Evolutionary conservation across 2,797 vertebrate genomes (phyloP).

Genomic region (Leptatherina wallacei): DNA sequence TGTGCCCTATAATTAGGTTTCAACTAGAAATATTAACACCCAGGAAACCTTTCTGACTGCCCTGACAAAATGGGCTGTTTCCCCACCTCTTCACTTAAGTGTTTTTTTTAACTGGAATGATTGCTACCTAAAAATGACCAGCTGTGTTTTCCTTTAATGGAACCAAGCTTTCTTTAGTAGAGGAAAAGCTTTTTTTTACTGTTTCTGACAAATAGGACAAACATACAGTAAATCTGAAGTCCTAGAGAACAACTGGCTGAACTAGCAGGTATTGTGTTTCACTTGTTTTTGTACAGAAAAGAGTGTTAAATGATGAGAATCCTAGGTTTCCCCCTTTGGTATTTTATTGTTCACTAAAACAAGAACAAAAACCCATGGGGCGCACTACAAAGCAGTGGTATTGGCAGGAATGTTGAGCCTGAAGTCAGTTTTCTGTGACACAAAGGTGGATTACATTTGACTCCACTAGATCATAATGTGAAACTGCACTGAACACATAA

Average conservation of each 20-base stretch:
- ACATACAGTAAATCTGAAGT: background rate
- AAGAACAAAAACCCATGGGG: background rate
- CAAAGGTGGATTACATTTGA: no score
- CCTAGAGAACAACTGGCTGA: conserved; percentile 18
- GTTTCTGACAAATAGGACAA: conserved; percentile 46
- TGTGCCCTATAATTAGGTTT: conserved; percentile 21
- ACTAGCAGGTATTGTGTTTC: conserved; percentile 38
- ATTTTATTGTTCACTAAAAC: background rate
- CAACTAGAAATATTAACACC: conserved; percentile 22
- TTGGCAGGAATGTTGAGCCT: background rate
- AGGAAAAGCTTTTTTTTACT: conserved; percentile 24
- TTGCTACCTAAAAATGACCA: conserved; percentile 18
- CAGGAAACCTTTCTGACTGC: conserved; percentile 4
- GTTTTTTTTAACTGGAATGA: conserved; percentile 12
- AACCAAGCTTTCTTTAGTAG: conserved; percentile 30
- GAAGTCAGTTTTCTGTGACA: background rate
- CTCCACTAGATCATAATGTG: no score
- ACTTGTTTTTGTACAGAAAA: conserved; percentile 25
- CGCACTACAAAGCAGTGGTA: background rate
- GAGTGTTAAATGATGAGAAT: conserved; percentile 14
- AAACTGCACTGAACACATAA: background rate
- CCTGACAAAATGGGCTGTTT: conserved; percentile 14
- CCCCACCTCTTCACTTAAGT: conserved; percentile 28
- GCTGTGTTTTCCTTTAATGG: conserved; percentile 41
- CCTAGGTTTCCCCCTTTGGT: conserved; percentile 1